Base-by-base conservation (phyloP, 2,888 invertebrate species). In the Paralinhomoeus sp. region DNA sequence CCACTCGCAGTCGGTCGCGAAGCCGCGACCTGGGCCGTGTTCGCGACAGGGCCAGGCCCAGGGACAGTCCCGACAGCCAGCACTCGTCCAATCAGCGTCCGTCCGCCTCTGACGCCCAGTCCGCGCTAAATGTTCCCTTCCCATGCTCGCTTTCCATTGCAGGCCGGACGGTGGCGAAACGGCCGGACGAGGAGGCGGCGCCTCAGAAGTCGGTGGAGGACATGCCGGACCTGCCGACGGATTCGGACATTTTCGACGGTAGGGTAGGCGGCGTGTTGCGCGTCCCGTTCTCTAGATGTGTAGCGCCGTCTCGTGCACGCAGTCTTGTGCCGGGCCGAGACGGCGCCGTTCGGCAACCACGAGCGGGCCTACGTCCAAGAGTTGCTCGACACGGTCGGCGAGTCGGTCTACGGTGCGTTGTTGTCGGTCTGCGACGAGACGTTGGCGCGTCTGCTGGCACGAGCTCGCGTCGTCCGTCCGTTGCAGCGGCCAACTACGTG, bases 401-500 rank as follows among this genome's bases (percentile, higher is more conserved):
- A 23, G 36, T 41, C 44, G 2, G 31, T 41, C 24, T 3, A 40
- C 27, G 44, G 44, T 44, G 17, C 12, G 36, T 40, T 9, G 22
- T 27, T 9, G 24, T 13, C 13, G 5, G 24, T 18, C 15, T 31
- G 24, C 33, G 12, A 17, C 17, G 9, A 20, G 24, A 9, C 12
- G 27, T n/a, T 24, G 15, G 13, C 22, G 12, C 12, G n/a, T n/a
- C n/a, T n/a, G n/a, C n/a, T n/a, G n/a, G n/a, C n/a, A n/a, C n/a
- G n/a, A n/a, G n/a, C n/a, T n/a, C n/a, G n/a, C n/a, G 7, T 40
- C 7, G 5, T n/a, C 5, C n/a, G 17, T 24, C 12, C 18, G 21
- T 34, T 31, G 42, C 23, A 47, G 47, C 45, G 15, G 3, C 45
- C 22, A 37, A 45, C 15, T 47, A 38, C 27, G 39, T 48, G 27